Percentiles rank a stretch among this genome's conserved stretches.
Conservation (phyloP, 2,113 vertebrate genomes). For the Dendropsophus ebraccatus region DNA sequence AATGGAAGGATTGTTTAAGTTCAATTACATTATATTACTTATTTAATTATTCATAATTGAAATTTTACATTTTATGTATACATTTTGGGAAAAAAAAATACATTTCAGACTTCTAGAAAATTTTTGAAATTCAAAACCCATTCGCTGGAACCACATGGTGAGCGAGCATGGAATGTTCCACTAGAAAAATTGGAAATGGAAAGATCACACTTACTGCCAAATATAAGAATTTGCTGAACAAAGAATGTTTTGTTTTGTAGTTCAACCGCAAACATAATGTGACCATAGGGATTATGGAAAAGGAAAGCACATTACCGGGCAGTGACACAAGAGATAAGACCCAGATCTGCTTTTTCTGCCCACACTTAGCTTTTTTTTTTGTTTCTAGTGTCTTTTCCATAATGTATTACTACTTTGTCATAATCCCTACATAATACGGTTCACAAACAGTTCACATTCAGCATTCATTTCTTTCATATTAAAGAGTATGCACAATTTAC, state of each 20-base stretch:
- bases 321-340: constrained; percentile 28
- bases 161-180: neutral
- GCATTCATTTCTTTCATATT: neutral
- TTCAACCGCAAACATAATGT: neutral
- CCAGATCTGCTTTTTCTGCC: neutral
- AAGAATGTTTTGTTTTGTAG: neutral
- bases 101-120: neutral
- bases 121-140: neutral
- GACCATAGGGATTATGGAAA: constrained; percentile 3
- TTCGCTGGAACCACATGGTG: neutral
- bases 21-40: no score
- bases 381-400: neutral
- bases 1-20: no score
- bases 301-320: neutral
- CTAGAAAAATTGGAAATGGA: neutral
- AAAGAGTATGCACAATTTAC: neutral
- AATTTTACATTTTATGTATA: no score
- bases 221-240: constrained; percentile 15
- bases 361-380: neutral
- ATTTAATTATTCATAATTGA: no score
- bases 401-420: neutral
- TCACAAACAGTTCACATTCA: neutral
- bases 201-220: constrained; percentile 4
- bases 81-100: no score
- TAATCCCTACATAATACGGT: neutral